Base-by-base conservation (phyloP, 2,113 vertebrate species). In the Cisticola juncidis region DNA sequence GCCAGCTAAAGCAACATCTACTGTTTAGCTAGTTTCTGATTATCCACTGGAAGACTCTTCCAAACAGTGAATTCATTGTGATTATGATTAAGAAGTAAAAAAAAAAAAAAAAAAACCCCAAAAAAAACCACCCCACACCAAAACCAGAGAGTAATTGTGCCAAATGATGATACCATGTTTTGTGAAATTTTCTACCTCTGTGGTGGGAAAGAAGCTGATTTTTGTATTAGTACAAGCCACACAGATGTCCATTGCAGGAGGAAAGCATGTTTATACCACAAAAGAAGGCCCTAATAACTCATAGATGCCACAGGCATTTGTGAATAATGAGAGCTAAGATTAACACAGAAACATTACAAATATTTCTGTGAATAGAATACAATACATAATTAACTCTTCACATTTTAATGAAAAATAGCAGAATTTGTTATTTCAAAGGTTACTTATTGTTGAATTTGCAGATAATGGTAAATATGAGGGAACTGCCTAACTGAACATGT, bases 261-360 rank as follows among this genome's bases (percentile, higher is more conserved):
- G 25, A 84, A 82, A 79, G 65, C 76, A 62, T 73, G 35, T 91
- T 93, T 88, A 91, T 92, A 73, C 70, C 72, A 94, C 88, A 96
- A 95, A 91, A 91, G 90, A 93, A 69, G 56, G 88, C 64, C 86
- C 42, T 79, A 91, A 84, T 83, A 92, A 95, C 66, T 95, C 92
- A 92, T 58, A 54, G 83, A 66, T 94, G 79, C 79, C 88, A 91
- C 71, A 92, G 72, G 89, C 76, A 89, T 94, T 95, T 91, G 65
- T 90, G 53, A 97, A 96, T 92, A 97, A 97, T 90, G 76, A 92
- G 85, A 96, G 80, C 68, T 91, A 96, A 93, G 65, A 94, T 97
- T 91, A 94, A 96, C 81, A 91, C 89, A 94, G 60, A 97, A 95
- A 93, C 82, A 85, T 92, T 96, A 96, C 95, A 91, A 76, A 87